Evolutionary conservation across 2,113 vertebrate genomes (phyloP).

Genomic region (Anoura caudifer): DNA sequence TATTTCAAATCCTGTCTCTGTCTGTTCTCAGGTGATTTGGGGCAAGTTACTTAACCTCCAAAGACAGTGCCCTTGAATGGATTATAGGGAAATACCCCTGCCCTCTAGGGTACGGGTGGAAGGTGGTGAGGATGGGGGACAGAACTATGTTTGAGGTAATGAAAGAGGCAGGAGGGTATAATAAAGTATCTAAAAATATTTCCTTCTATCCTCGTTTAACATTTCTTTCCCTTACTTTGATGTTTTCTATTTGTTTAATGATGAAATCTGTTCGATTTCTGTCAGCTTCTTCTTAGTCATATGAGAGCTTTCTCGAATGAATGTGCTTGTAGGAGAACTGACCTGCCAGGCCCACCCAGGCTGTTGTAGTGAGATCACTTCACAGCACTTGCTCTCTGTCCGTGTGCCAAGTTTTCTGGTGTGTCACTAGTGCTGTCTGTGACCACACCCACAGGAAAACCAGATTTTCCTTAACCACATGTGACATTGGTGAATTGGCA

Average conservation of each 20-base stretch:
- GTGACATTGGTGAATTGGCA: not conserved
- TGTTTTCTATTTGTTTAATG: slow-evolving; percentile 52
- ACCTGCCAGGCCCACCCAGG: slow-evolving; percentile 50
- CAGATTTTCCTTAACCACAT: slow-evolving; percentile 49
- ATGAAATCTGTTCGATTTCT: not conserved
- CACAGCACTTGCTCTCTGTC: not conserved
- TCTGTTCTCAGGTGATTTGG: not conserved
- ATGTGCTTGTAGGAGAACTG: slow-evolving; percentile 27
- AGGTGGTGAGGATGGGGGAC: not conserved
- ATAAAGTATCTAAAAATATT: not conserved
- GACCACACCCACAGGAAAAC: slow-evolving; percentile 65
- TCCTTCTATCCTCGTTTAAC: not conserved
- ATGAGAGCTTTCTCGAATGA: slow-evolving; percentile 19
- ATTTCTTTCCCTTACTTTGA: not conserved
- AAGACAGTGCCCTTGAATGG: not conserved
- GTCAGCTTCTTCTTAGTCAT: not conserved
- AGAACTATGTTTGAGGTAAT: not conserved
- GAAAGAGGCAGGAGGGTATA: not conserved
- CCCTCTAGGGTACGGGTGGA: not conserved
- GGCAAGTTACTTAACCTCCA: not conserved
- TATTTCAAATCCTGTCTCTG: not conserved
- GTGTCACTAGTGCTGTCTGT: slow-evolving; percentile 50
- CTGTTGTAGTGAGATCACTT: slow-evolving; percentile 56
- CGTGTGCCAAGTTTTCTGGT: slow-evolving; percentile 46
- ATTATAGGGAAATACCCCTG: not conserved